A percentile compares a stretch with the other conserved stretches of the same genome.
These are phyloP conservation scores for Bombus consobrinus DNA, from an alignment of 1,140 invertebrate genomes.

Conservation along the genomic window DNA sequence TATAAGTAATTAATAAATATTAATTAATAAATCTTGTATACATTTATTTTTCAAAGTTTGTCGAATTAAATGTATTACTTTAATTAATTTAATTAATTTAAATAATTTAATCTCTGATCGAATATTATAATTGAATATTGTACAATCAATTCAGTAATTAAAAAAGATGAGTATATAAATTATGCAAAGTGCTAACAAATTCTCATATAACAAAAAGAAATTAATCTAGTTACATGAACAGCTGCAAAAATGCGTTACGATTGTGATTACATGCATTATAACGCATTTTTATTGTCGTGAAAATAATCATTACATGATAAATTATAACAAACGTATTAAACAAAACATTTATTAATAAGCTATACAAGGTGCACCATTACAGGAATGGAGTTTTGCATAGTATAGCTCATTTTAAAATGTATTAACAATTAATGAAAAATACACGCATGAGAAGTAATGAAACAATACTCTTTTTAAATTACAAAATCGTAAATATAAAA, in stretches of 20 bases:
- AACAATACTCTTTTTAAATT: neutral
- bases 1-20: neutral
- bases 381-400: neutral
- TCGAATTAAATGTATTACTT: neutral
- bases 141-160: neutral
- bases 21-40: neutral
- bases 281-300: too few species aligned
- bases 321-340: neutral
- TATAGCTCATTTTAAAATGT: too few species aligned
- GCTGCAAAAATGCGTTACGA: too few species aligned
- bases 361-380: neutral
- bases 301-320: neutral
- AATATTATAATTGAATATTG: neutral
- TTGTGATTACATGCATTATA: too few species aligned
- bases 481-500: slow-evolving; percentile 17
- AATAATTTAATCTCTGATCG: neutral
- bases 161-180: neutral
- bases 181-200: too few species aligned
- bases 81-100: too few species aligned
- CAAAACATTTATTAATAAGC: neutral
- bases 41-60: neutral
- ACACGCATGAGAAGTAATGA: neutral
- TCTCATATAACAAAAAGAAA: neutral
- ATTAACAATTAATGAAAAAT: neutral
- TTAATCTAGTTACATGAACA: neutral